A percentile compares a stretch with the other conserved stretches of the same genome.
Conservation (phyloP, 2,113 vertebrate species). For the human (Homo sapiens) region DNA sequence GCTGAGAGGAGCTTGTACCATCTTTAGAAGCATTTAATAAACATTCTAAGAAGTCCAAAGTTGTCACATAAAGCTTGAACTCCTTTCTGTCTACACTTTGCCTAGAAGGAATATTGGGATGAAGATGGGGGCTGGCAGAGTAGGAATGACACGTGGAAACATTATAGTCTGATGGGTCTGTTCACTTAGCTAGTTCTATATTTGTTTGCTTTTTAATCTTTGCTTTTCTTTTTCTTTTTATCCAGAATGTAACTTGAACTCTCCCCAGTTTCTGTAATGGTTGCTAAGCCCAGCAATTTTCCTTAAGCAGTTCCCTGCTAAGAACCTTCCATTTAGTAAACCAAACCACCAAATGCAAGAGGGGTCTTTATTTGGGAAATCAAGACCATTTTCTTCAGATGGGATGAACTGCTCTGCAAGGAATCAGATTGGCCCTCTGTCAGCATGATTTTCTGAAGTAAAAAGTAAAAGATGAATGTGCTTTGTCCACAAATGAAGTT, state of each 20-base stretch:
- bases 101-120: background rate
- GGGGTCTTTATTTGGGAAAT: background rate
- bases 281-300: background rate
- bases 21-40: conserved; percentile 5
- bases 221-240: background rate
- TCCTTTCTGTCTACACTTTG: background rate
- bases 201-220: background rate
- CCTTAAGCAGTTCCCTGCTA: background rate
- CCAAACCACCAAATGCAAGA: background rate
- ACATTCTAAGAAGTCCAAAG: background rate
- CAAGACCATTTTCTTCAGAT: background rate
- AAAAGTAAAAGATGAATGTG: background rate
- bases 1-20: background rate
- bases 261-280: background rate
- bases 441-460: background rate
- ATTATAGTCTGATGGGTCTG: background rate
- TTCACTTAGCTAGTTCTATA: background rate
- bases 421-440: background rate
- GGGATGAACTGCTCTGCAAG: background rate
- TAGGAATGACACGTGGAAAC: background rate
- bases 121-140: rapidly evolving
- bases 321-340: conserved; percentile 24
- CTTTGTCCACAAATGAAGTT: background rate
- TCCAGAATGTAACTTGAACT: background rate
- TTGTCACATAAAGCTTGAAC: background rate